Base-by-base conservation (phyloP, 2,797 vertebrate species). In the Carapus acus region DNA sequence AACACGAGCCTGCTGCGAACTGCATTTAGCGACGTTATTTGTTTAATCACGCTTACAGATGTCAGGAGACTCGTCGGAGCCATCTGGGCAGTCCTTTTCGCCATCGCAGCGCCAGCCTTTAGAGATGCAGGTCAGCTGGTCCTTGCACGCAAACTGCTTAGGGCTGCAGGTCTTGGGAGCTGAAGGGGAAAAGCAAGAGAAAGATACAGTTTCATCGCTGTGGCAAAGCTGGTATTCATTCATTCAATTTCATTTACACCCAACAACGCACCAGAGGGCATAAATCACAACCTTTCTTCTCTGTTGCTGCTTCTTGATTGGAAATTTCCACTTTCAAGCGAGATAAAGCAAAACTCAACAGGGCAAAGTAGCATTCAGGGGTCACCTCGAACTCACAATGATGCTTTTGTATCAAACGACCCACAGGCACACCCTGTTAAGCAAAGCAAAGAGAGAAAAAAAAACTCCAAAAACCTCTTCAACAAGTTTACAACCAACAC, bases 61-160 rank as follows among this genome's bases (percentile, higher is more conserved):
- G 69, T 99, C 95, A 2, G 93, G 88, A 0, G 92, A 91, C 84
- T 99, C 96, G 31, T 99, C 96, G 0, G 94, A 97, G 62, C 94
- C 93, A 62, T 99, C 96, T 2, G 94, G 94, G 84, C 96, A 99
- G 84, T 99, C 96, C 78, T 94, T 94, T 76, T 98, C 96, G 16
- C 92, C 94, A 15, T 98, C 96, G 39, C 94, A 99, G 58, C 93
- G 89, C 96, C 96, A 99, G 78, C 95, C 94, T 86, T 94, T 98
- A 24, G 96, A 97, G 80, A 99, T 94, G 76, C 96, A 99, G 48
- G 94, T 97, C 56, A 93, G 87, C 81, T 94, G 92, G 85, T 99
- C 95, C 86, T 92, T 94, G 73, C 96, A 99, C 47, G 90, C 92
- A 89, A 97, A 98, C 83, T 98, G 94, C 85, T 93, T 98, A n/a